These are phyloP conservation scores for Molossus alvarezi DNA, from an alignment of 2,797 vertebrate species.

Conservation along the genomic window DNA sequence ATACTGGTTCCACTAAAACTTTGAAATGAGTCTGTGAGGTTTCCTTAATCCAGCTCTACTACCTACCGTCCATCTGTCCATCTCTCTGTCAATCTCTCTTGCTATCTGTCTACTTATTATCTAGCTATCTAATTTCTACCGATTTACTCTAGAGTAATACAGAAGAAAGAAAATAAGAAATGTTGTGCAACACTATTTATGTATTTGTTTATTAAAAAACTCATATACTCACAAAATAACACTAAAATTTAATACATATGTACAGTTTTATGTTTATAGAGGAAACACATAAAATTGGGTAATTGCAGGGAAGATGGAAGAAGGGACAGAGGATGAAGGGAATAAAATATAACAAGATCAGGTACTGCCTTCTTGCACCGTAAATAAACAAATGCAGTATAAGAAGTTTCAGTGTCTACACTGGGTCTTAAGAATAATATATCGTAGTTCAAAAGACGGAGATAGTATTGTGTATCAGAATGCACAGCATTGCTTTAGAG, in stretches of 20 bases:
- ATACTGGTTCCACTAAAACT: not conserved
- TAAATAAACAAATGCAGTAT: conserved; percentile 50
- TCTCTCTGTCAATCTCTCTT: not conserved
- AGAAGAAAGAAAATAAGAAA: not conserved
- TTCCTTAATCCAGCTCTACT: not conserved
- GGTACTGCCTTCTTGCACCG: not conserved
- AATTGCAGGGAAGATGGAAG: not conserved
- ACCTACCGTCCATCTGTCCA: not conserved
- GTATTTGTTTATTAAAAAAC: not conserved
- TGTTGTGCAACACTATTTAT: not conserved
- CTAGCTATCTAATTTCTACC: not conserved
- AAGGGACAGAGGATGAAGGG: not conserved
- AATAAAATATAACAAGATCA: conserved; percentile 45
- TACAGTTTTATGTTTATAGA: conserved; percentile 15
- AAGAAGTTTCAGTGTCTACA: conserved; percentile 25
- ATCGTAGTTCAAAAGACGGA: conserved; percentile 54
- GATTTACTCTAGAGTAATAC: not conserved
- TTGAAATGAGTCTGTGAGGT: not conserved
- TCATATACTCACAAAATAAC: not conserved
- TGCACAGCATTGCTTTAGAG: conserved; percentile 43
- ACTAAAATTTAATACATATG: not conserved
- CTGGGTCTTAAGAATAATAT: conserved; percentile 48
- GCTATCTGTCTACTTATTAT: not conserved
- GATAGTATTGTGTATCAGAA: not conserved
- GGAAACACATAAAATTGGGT: not conserved